phyloP scores from a whole-genome alignment of 2,113 vertebrate species.

The Nipponia nippon region DNA sequence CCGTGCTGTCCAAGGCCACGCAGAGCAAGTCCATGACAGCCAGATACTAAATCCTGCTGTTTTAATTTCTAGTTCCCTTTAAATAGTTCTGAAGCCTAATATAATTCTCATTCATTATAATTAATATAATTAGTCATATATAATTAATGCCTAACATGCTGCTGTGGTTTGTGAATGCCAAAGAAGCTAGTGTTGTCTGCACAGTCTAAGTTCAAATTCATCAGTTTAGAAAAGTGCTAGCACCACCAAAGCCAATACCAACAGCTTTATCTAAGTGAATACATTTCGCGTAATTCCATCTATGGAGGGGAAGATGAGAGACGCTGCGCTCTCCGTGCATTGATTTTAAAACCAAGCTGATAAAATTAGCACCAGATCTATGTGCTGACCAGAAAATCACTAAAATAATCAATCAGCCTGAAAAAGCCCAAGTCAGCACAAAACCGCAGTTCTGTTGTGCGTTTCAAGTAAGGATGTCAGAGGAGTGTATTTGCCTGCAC shows the following conservation, averaged over 20 bases:
- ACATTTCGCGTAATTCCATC: background rate
- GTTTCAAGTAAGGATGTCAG: background rate
- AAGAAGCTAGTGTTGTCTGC: background rate
- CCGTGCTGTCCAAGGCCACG: background rate
- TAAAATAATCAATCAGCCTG: background rate
- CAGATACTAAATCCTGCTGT: background rate
- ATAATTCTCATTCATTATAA: slow-evolving; percentile 4
- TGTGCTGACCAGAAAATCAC: background rate
- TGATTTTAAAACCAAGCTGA: background rate
- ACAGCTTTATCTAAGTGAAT: background rate
- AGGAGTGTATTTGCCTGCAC: background rate
- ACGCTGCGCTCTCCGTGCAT: too few species aligned
- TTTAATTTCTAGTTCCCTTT: slow-evolving; percentile 26
- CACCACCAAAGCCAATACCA: background rate
- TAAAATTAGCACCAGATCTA: background rate
- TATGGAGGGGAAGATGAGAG: background rate
- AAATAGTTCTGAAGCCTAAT: background rate
- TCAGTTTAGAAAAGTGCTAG: background rate
- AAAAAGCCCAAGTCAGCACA: background rate
- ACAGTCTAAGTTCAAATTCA: background rate
- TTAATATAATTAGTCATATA: slow-evolving; percentile 19
- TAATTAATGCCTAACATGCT: slow-evolving; percentile 31
- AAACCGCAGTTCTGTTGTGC: background rate
- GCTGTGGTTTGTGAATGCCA: background rate
- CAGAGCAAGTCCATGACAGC: background rate